Percentiles rank a stretch among this genome's conserved stretches.
Evolutionary conservation across 2,113 vertebrate species (phyloP).

Genomic region (Pseudorasbora parva): DNA sequence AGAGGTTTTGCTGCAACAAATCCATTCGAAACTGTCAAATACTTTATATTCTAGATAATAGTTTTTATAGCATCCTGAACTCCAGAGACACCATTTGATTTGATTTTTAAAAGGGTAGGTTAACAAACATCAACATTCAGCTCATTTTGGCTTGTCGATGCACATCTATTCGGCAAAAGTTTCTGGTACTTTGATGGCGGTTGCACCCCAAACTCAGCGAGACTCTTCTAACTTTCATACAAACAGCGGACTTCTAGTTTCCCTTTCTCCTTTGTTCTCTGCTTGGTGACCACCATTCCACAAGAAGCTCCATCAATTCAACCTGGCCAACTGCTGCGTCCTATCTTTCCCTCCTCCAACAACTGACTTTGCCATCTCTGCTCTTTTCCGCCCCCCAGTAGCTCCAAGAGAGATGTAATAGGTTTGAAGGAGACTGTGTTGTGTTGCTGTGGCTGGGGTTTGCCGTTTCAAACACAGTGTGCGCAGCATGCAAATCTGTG

Average conservation of each 20-base stretch:
- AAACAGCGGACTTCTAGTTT: neutral
- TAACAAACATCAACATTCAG: neutral
- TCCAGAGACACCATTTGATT: slow-evolving; percentile 9
- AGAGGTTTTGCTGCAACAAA: slow-evolving; percentile 53
- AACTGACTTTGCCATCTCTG: neutral
- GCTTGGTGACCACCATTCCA: neutral
- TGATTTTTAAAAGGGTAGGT: neutral
- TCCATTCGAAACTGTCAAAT: slow-evolving; percentile 57
- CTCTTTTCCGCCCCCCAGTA: slow-evolving; percentile 38
- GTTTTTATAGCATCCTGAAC: slow-evolving; percentile 7
- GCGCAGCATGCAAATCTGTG: slow-evolving; percentile 53
- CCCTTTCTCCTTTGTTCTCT: neutral
- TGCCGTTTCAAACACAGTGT: slow-evolving; percentile 50
- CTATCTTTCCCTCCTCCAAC: neutral
- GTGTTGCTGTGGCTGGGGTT: neutral
- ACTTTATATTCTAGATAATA: slow-evolving; percentile 11
- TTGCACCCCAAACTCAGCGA: neutral
- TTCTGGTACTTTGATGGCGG: neutral
- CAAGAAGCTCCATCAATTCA: neutral
- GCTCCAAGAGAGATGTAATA: slow-evolving; percentile 47
- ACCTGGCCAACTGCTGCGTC: neutral
- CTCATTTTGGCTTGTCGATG: neutral
- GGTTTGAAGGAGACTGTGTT: neutral
- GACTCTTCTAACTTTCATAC: neutral
- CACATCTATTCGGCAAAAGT: neutral